Evolutionary conservation across 2,888 invertebrate species (phyloP).

Genomic region (Polia nebulosa): DNA sequence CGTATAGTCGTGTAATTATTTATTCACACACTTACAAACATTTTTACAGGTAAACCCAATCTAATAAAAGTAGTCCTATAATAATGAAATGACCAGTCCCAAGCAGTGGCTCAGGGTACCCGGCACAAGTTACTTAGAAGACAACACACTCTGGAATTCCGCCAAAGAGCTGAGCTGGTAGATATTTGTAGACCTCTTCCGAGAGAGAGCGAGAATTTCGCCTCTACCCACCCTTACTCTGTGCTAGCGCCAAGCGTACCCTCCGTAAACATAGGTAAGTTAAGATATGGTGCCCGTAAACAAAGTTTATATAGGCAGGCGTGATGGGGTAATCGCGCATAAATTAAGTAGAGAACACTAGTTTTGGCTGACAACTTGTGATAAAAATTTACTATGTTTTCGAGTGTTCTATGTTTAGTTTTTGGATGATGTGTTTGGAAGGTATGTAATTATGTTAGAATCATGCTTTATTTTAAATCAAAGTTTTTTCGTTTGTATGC

Average conservation of each 20-base stretch:
- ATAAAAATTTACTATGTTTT: conserved; percentile 48
- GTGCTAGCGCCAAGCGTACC: conserved; percentile 54
- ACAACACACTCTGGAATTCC: too few species aligned
- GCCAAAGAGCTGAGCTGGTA: too few species aligned
- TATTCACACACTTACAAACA: too few species aligned
- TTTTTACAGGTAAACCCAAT: too few species aligned
- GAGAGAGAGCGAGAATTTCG: not conserved
- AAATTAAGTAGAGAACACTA: conserved; percentile 48
- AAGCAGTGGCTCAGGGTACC: too few species aligned
- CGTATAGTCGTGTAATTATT: too few species aligned
- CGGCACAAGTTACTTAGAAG: too few species aligned
- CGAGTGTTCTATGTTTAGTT: not conserved
- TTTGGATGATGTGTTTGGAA: not conserved
- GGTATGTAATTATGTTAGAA: too few species aligned
- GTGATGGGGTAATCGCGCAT: conserved; percentile 61
- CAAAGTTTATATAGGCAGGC: conserved; percentile 59
- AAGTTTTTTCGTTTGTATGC: not conserved
- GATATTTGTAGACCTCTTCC: too few species aligned
- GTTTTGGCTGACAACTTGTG: conserved; percentile 30
- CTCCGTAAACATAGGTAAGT: conserved; percentile 65
- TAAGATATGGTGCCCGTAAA: conserved; percentile 63
- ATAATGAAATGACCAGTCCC: too few species aligned
- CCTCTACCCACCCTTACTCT: conserved; percentile 26
- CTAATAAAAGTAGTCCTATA: too few species aligned
- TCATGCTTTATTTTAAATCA: not conserved